Base-by-base conservation (phyloP, 1,140 invertebrate genomes). In the Drosophila sulfurigaster region DNA sequence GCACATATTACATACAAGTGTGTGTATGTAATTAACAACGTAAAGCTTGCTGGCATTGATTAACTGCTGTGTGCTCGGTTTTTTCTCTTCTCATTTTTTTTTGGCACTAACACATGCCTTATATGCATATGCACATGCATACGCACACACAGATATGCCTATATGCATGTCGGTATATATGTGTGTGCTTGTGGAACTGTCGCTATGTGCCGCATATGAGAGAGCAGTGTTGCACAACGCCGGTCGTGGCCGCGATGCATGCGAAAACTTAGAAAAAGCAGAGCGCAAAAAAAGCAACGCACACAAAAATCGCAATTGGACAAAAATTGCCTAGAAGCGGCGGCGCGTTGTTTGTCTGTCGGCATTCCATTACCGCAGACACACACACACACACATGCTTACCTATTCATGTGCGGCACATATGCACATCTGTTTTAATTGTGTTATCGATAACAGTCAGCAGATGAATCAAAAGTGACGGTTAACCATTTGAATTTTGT, bases 401-500 rank as follows among this genome's bases (percentile, higher is more conserved):
- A 25, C 20, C 20, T 25, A 25, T 25, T 25, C 20, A 25, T 25
- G 5, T 35, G 35, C 52, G 43, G 43, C 46, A 48, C 35, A 38
- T 56, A 10, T 52, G 45, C 66, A 67, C 52, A 60, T 86, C 64
- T 86, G 54, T 57, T 52, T 62, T 46, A 32, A 67, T 58, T 41
- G 51, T 78, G 66, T 71, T 78, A 75, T 76, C 76, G 82, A 88
- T 80, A 78, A 25, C 20, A 25, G 30, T 7, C 35, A 38, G 68
- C 57, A 63, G 63, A 82, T 65, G 62, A 82, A 77, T 71, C 8
- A 32, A 74, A 75, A 79, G 71, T 76, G 81, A 80, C 83, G 82
- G 83, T 87, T 87, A 64, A 32, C 58, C 80, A 80, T 88, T 87
- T 89, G 60, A 87, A 87, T 82, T 86, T 52, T 68, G 60, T 77